Evolutionary conservation across 2,888 invertebrate species (phyloP).

Genomic region (Argyresthia albistria): DNA sequence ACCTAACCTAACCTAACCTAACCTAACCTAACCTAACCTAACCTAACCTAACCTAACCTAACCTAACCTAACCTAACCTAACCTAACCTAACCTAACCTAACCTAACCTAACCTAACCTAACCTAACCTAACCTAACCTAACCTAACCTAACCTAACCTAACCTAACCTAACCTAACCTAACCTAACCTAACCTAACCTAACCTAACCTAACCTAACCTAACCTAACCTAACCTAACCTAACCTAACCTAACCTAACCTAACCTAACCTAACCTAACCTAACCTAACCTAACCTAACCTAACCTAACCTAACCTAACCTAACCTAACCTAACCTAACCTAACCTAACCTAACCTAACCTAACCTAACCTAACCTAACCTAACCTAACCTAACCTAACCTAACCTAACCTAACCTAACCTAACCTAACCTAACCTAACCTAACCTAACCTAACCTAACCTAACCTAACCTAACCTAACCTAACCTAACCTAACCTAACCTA

Average conservation of each 20-base stretch:
- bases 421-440: conserved; percentile 13
- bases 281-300: conserved; percentile 12
- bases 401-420: conserved; percentile 15
- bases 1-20: conserved; percentile 6
- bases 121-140: conserved; percentile 10
- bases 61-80: conserved; percentile 7
- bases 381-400: conserved; percentile 14
- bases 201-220: conserved; percentile 12
- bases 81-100: conserved; percentile 8
- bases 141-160: conserved; percentile 10
- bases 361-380: conserved; percentile 15
- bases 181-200: conserved; percentile 12
- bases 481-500: conserved; percentile 11
- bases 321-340: conserved; percentile 17
- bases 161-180: conserved; percentile 11
- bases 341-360: conserved; percentile 18
- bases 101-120: conserved; percentile 10
- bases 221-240: conserved; percentile 12
- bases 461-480: conserved; percentile 11
- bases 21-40: conserved; percentile 9
- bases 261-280: conserved; percentile 11
- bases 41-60: conserved; percentile 9
- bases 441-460: conserved; percentile 14
- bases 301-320: conserved; percentile 14
- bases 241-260: conserved; percentile 13